Conservation (phyloP, 2,113 vertebrate genomes). For the Aphyosemion australe region DNA sequence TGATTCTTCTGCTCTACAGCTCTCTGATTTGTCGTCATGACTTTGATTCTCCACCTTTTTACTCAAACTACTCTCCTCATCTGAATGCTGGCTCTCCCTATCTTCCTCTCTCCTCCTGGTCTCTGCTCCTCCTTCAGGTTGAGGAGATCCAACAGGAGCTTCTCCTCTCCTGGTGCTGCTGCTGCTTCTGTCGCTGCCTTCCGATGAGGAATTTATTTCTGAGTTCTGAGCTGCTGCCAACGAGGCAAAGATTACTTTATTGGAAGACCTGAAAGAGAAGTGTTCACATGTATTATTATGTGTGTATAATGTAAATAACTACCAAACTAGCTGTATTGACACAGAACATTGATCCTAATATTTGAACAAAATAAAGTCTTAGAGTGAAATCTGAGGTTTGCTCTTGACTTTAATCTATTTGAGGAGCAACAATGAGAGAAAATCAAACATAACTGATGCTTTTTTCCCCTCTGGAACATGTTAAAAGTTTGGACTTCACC, state of each 20-base stretch:
- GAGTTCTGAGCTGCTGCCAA: constrained; percentile 4
- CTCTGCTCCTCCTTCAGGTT: neutral
- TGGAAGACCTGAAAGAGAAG: constrained; percentile 22
- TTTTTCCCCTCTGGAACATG: too few species aligned
- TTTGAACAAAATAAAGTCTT: too few species aligned
- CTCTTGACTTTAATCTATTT: too few species aligned
- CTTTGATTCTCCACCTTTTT: constrained; percentile 16
- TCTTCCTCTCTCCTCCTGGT: constrained; percentile 5
- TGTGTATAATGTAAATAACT: too few species aligned
- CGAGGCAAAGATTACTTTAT: neutral
- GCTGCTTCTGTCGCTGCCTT: constrained; percentile 4
- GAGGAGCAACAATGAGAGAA: too few species aligned
- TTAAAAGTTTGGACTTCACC: too few species aligned
- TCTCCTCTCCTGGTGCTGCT: constrained; percentile 18
- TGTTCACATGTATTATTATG: too few species aligned
- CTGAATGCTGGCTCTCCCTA: neutral
- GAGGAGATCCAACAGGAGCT: constrained; percentile 5
- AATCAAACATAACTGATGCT: too few species aligned
- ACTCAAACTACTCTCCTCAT: neutral
- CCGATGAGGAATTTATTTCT: constrained; percentile 23
- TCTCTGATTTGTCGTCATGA: constrained; percentile 14
- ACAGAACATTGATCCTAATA: too few species aligned
- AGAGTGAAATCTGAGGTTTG: too few species aligned
- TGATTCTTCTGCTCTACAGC: constrained; percentile 22
- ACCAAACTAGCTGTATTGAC: too few species aligned